Conservation (phyloP, 23 tunicate species). For the Phallusia fumigata region DNA sequence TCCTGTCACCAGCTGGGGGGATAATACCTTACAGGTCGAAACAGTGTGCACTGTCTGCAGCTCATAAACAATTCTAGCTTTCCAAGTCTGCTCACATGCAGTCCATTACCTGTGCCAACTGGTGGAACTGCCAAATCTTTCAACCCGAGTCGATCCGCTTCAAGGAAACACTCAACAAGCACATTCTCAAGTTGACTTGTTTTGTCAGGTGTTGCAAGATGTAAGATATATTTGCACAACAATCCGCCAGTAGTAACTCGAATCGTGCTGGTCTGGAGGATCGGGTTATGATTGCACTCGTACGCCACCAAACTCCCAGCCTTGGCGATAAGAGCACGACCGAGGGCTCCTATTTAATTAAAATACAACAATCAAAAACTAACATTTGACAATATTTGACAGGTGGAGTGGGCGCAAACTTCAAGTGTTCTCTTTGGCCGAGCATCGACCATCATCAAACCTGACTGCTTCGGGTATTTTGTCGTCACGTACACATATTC, state of each 20-base stretch:
- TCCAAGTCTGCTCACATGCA: not conserved
- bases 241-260: not conserved
- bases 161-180: not conserved
- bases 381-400: no score
- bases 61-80: not conserved
- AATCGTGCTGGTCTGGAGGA: not conserved
- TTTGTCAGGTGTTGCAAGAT: not conserved
- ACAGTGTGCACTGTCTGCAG: not conserved
- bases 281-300: not conserved
- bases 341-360: not conserved
- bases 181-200: not conserved
- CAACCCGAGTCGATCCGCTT: not conserved
- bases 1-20: no score
- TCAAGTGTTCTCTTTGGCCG: no score
- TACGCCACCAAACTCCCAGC: conserved; percentile 14
- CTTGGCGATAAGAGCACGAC: conserved; percentile 1
- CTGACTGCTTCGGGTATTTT: no score
- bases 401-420: no score
- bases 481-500: no score
- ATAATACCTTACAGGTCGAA: not conserved
- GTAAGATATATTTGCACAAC: conserved; percentile 1
- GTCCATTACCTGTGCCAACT: not conserved
- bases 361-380: no score
- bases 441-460: no score
- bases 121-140: conserved; percentile 1